A percentile compares a stretch with the other conserved stretches of the same genome.
Conservation (phyloP, 2,113 vertebrate species). For the Bombycilla garrulus region DNA sequence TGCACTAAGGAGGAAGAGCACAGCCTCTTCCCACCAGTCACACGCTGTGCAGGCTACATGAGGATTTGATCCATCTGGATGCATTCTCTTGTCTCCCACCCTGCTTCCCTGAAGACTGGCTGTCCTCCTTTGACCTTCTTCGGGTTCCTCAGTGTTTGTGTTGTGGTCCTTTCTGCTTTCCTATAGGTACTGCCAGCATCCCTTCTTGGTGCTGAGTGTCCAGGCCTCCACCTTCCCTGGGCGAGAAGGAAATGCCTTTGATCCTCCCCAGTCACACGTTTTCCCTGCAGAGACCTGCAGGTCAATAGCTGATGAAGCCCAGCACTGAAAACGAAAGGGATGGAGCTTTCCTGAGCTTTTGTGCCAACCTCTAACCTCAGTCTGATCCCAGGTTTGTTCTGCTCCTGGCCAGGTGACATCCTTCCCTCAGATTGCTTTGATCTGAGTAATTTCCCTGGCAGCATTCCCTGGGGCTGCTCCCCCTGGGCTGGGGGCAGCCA, state of each 20-base stretch:
- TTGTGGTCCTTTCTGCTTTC: not conserved
- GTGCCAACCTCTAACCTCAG: not conserved
- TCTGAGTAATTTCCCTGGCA: not conserved
- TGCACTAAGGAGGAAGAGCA: not conserved
- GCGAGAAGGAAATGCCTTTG: not conserved
- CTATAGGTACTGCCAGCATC: not conserved
- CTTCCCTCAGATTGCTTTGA: not conserved
- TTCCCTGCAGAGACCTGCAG: not conserved
- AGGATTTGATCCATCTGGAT: not conserved
- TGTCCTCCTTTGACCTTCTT: slow-evolving; percentile 6
- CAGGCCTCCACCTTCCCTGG: not conserved
- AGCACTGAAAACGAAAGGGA: not conserved
- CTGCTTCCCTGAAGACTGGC: not conserved
- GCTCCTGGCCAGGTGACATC: not conserved
- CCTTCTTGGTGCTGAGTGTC: not conserved
- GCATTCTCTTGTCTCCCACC: not conserved
- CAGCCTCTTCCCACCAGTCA: not conserved
- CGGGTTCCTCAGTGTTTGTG: not conserved
- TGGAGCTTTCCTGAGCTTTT: not conserved
- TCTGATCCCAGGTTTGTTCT: not conserved
- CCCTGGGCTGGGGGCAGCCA: not conserved
- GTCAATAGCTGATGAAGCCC: not conserved
- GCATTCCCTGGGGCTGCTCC: not conserved
- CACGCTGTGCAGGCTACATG: accelerated
- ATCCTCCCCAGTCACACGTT: not conserved